These are phyloP conservation scores for Melinopterus prodromus DNA, from an alignment of 2,888 invertebrate species.

Conservation along the genomic window DNA sequence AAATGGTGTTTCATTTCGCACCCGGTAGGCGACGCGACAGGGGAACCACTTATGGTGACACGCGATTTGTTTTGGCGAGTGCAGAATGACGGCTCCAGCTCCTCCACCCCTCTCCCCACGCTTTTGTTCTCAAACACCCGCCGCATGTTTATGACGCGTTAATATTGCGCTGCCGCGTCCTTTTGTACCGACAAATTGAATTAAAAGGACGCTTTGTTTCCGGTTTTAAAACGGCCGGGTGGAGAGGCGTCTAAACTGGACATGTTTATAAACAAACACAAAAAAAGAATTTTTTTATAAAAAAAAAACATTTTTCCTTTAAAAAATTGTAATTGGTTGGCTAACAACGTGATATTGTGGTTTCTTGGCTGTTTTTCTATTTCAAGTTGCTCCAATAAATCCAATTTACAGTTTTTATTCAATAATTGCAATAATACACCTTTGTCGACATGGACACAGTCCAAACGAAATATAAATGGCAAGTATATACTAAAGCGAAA, in stretches of 20 bases:
- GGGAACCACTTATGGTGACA: constrained; percentile 44
- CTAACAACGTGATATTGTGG: too few species aligned
- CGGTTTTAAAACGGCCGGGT: neutral
- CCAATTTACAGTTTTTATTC: too few species aligned
- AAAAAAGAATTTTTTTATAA: too few species aligned
- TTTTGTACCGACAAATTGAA: constrained; percentile 42
- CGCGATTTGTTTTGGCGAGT: constrained; percentile 44
- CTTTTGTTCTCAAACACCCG: neutral
- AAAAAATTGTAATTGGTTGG: too few species aligned
- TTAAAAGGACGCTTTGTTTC: constrained; percentile 39
- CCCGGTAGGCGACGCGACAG: constrained; percentile 27
- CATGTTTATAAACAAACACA: too few species aligned
- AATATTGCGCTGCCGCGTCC: constrained; percentile 41
- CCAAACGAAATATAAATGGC: too few species aligned
- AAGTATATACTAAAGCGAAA: too few species aligned
- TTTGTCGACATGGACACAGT: too few species aligned
- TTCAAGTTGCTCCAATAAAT: too few species aligned
- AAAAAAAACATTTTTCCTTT: too few species aligned
- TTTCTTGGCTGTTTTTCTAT: too few species aligned
- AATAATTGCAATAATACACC: too few species aligned
- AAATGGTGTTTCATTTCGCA: constrained; percentile 35
- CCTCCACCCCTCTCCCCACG: neutral
- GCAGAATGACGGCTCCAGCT: constrained; percentile 31
- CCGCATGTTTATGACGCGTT: constrained; percentile 40
- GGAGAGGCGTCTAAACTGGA: neutral